Base-by-base conservation (phyloP, 1,140 invertebrate genomes). In the Lepidurus apus region DNA sequence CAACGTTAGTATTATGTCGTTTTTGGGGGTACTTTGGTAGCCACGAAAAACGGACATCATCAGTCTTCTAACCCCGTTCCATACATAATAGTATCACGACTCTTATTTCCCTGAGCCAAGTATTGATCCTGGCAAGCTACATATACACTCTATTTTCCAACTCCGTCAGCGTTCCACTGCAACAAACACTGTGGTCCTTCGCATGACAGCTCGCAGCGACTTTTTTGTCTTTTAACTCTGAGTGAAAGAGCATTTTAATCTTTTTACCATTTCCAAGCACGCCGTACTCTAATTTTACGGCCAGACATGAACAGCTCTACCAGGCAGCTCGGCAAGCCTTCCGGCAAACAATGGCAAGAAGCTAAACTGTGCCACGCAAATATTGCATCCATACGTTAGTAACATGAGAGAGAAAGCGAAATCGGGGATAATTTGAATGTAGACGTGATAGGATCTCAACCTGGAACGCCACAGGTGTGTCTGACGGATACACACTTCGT, bases 281-380 rank as follows among this genome's bases (percentile, higher is more conserved):
- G 53, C 53, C 17, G 21, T 65, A 65, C 53, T 65, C 53, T 65
- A 65, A 65, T 65, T 65, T 65, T 65, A 65, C 53, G 17, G 53
- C 53, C 3, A 65, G 53, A 65, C 53, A 65, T 21, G 53, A 65
- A 65, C 53, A 21, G 53, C 21, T 13, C 17, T 65, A 21, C 34
- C 21, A 65, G 17, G 17, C 53, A 9, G 53, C 9, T 13, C 53
- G 53, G 17, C 53, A 65, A 65, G 9, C 53, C 53, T 65, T 65
- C 17, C 8, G 53, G 53, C 53, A 65, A 65, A 65, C 13, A 65
- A 65, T 21, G 53, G 53, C 53, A 65, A 47, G 45, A 47, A 65
- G 53, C 53, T 65, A 65, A 65, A 65, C 53, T 21, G 13, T 65
- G 53, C 53, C 53, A 65, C 53, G 53, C 53, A 65, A 65, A 65